phyloP scores from a whole-genome alignment of 1,140 invertebrate genomes.

The Heliconius congener region DNA sequence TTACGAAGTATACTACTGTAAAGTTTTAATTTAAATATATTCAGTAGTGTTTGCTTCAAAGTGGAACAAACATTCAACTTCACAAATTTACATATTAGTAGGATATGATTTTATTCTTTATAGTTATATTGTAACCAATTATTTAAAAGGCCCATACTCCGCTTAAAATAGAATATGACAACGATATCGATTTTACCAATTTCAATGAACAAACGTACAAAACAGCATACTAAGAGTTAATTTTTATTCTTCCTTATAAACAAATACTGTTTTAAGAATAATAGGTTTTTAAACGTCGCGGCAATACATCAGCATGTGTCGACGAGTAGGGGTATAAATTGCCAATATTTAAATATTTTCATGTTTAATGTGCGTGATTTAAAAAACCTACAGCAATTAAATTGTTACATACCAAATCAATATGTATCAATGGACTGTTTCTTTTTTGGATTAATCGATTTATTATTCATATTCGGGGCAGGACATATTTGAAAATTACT shows the following conservation, averaged over 20 bases:
- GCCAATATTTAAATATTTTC: slow-evolving; percentile 51
- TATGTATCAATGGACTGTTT: slow-evolving; percentile 28
- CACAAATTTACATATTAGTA: too few relatives aligned
- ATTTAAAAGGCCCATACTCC: too few relatives aligned
- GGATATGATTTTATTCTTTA: too few relatives aligned
- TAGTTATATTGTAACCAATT: too few relatives aligned
- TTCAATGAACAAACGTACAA: background rate
- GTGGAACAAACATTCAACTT: too few relatives aligned
- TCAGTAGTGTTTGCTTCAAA: too few relatives aligned
- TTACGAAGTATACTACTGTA: too few relatives aligned
- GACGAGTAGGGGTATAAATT: slow-evolving; percentile 48
- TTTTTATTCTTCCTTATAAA: background rate
- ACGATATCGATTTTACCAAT: background rate
- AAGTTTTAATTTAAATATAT: too few relatives aligned
- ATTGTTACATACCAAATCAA: slow-evolving; percentile 47
- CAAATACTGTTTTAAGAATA: slow-evolving; percentile 46
- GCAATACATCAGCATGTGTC: slow-evolving; percentile 57
- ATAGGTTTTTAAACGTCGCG: slow-evolving; percentile 67
- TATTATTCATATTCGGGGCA: background rate
- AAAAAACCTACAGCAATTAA: slow-evolving; percentile 48
- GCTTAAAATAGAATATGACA: too few relatives aligned
- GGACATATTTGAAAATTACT: background rate
- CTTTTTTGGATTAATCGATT: slow-evolving; percentile 4
- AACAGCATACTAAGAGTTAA: background rate
- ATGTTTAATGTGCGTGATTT: slow-evolving; percentile 48